phyloP scores from a whole-genome alignment of 64 coral and sea anemone species.

The Porites lutea region DNA sequence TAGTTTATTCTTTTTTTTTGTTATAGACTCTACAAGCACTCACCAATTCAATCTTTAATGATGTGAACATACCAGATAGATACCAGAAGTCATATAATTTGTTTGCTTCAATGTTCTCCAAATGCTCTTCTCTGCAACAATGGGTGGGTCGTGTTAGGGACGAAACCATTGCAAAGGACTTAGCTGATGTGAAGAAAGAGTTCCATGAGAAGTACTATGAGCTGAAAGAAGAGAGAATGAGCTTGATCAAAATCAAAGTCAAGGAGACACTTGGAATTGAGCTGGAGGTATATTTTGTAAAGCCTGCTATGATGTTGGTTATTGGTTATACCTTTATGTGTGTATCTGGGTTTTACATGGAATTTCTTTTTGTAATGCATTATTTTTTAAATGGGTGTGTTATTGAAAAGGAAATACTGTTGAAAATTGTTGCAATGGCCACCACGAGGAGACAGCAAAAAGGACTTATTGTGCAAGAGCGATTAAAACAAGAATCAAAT shows the following conservation, averaged over 20 bases:
- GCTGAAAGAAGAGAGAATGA: conserved; percentile 90
- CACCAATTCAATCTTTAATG: conserved; percentile 93
- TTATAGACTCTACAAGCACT: conserved; percentile 34
- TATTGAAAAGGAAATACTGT: no score
- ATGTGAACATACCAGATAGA: conserved; percentile 63
- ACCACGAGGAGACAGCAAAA: no score
- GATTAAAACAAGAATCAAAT: no score
- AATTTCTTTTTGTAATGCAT: no score
- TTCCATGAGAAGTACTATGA: conserved; percentile 85
- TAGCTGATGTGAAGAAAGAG: conserved; percentile 42
- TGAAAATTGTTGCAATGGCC: no score
- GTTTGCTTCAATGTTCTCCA: conserved; percentile 71
- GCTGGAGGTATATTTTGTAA: conserved; percentile 3
- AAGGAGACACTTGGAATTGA: conserved; percentile 82
- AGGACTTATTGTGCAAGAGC: no score
- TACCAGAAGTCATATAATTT: conserved; percentile 60
- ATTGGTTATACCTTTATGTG: no score
- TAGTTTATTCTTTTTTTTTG: neutral
- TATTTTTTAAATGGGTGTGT: no score
- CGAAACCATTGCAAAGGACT: conserved; percentile 80
- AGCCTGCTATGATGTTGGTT: no score
- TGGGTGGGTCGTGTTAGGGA: conserved; percentile 79
- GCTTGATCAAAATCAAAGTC: conserved; percentile 76
- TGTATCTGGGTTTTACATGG: no score
- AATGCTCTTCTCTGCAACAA: conserved; percentile 63